These are phyloP conservation scores for Myodes glareolus DNA, from an alignment of 2,113 vertebrate species.

Conservation along the genomic window DNA sequence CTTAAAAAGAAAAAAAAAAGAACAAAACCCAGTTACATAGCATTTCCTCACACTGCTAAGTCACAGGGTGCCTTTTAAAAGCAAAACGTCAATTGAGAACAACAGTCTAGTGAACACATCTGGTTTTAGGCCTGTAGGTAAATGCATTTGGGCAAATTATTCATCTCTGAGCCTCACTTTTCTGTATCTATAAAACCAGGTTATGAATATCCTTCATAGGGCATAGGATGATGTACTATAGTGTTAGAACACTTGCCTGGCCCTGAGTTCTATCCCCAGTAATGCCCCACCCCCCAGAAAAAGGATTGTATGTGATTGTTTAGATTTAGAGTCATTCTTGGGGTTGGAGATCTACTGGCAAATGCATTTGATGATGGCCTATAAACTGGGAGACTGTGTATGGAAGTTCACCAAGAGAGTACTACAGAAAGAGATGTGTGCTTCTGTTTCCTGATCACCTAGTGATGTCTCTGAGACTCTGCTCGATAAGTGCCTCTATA, in stretches of 20 bases:
- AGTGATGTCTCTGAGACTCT: slow-evolving; percentile 95
- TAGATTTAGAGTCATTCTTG: not conserved
- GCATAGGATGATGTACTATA: too few species aligned
- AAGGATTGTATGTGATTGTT: not conserved
- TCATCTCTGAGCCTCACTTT: slow-evolving; percentile 22
- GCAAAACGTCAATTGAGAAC: not conserved
- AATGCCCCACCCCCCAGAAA: not conserved
- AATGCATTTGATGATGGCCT: slow-evolving; percentile 10
- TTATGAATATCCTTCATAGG: not conserved
- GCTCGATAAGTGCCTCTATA: slow-evolving; percentile 96
- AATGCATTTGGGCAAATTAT: not conserved
- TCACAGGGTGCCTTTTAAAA: not conserved
- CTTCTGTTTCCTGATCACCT: slow-evolving; percentile 68
- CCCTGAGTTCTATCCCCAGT: not conserved
- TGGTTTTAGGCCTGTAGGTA: not conserved
- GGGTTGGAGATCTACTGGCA: not conserved
- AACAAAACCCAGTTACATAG: too few species aligned
- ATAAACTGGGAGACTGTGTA: not conserved
- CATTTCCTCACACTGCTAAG: not conserved
- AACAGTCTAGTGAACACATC: not conserved
- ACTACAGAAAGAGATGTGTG: not conserved
- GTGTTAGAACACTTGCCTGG: not conserved
- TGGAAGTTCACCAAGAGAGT: not conserved
- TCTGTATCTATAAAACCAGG: not conserved
- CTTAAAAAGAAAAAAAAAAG: not conserved